Evolutionary conservation across 2,888 invertebrate genomes (phyloP).

Genomic region (Alviniconcha strummeri): DNA sequence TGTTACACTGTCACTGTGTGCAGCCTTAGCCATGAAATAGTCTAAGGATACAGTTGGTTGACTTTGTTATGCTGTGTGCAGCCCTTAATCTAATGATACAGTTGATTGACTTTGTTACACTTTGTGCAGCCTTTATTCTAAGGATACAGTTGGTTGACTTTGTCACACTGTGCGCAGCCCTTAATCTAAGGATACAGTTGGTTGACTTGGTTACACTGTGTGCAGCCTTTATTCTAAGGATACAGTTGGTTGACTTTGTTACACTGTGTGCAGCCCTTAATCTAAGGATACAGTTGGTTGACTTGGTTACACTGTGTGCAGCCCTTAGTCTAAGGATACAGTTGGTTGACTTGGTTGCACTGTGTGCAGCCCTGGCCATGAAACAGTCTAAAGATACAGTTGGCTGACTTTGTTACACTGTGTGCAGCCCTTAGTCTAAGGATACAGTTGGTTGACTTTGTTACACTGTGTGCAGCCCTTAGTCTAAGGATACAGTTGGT

Average conservation of each 20-base stretch:
- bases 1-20: conserved; percentile 45
- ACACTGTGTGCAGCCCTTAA: conserved; percentile 79
- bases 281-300: no score
- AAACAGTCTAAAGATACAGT: conserved; percentile 75
- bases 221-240: conserved; percentile 78
- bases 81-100: conserved; percentile 80
- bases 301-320: conserved; percentile 65
- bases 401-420: no score
- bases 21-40: conserved; percentile 89
- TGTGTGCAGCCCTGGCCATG: conserved; percentile 85
- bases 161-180: conserved; percentile 77
- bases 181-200: conserved; percentile 73
- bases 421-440: conserved; percentile 79
- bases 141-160: no score
- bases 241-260: no score
- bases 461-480: conserved; percentile 79
- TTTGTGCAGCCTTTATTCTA: conserved; percentile 78
- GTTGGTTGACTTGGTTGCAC: no score
- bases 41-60: no score
- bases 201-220: no score
- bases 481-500: no score
- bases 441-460: no score
- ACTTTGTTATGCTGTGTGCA: conserved; percentile 65
- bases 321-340: conserved; percentile 77
- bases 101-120: no score